Percentiles rank a stretch among this genome's conserved stretches.
Evolutionary conservation across 2,797 vertebrate species (phyloP).

Genomic region (Momotus momota): DNA sequence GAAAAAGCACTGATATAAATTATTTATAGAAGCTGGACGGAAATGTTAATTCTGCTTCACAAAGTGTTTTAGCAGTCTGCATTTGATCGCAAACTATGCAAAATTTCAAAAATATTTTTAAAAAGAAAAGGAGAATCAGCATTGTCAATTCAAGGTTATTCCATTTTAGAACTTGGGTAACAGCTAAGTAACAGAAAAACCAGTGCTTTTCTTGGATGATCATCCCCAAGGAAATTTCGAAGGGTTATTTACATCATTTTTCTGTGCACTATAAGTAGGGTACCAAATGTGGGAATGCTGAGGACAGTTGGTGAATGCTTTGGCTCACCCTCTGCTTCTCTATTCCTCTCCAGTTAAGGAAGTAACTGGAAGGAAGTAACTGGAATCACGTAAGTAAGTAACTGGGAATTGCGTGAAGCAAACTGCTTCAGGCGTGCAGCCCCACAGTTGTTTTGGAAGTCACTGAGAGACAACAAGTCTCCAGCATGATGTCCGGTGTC

Average conservation of each 20-base stretch:
- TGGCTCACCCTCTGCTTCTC: background rate
- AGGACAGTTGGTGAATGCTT: background rate
- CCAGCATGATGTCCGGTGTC: background rate
- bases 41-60: background rate
- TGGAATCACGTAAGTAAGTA: too few relatives aligned
- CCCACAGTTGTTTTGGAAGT: background rate
- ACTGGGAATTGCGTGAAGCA: accelerated
- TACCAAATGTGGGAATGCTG: background rate
- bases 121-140: background rate
- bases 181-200: background rate
- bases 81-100: background rate
- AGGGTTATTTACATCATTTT: background rate
- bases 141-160: background rate
- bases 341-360: too few relatives aligned
- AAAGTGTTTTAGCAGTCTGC: background rate
- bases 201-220: background rate
- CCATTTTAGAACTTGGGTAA: background rate
- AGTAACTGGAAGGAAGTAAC: too few relatives aligned
- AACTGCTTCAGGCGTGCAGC: background rate
- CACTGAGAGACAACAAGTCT: background rate
- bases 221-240: background rate
- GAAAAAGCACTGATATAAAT: background rate
- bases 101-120: background rate
- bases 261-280: background rate
- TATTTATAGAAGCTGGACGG: background rate